These are phyloP conservation scores for Lepidurus apus DNA, from an alignment of 1,140 invertebrate genomes.

Conservation along the genomic window DNA sequence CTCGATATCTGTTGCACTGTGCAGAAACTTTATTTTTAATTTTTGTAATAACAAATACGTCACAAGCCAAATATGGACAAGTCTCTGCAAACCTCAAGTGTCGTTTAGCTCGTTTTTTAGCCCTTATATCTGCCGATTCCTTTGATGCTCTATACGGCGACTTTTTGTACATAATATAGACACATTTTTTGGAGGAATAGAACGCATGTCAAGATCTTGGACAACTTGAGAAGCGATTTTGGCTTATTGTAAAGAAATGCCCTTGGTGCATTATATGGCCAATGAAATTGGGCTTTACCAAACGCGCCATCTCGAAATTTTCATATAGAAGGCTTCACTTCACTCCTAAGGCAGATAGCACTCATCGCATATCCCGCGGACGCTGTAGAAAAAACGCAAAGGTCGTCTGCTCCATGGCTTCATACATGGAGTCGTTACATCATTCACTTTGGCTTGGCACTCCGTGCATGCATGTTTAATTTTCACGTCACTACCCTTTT, in stretches of 20 bases:
- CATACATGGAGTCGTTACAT: neutral
- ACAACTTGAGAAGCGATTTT: too few species aligned
- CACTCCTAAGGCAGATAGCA: conserved; percentile 3
- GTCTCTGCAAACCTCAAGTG: too few species aligned
- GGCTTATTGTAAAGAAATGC: neutral
- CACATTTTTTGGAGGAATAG: too few species aligned
- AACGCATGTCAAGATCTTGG: too few species aligned
- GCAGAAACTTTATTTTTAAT: too few species aligned
- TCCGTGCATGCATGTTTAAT: neutral
- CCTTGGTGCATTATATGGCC: neutral
- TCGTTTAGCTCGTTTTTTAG: too few species aligned
- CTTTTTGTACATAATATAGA: too few species aligned
- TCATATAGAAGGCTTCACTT: neutral
- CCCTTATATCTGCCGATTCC: too few species aligned
- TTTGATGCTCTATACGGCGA: too few species aligned
- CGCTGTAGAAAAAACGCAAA: neutral
- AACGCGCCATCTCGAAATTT: neutral
- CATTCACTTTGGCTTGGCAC: conserved; percentile 7
- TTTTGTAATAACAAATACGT: too few species aligned
- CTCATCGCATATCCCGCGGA: neutral
- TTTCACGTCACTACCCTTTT: neutral
- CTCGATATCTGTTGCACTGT: too few species aligned
- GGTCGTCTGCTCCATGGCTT: conserved; percentile 1
- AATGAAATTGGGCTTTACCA: neutral
- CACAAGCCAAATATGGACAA: too few species aligned